Evolutionary conservation across 2,797 vertebrate genomes (phyloP), one percentile per base, ranked within the genome.

Genomic region (Sebastes trivittatus): DNA sequence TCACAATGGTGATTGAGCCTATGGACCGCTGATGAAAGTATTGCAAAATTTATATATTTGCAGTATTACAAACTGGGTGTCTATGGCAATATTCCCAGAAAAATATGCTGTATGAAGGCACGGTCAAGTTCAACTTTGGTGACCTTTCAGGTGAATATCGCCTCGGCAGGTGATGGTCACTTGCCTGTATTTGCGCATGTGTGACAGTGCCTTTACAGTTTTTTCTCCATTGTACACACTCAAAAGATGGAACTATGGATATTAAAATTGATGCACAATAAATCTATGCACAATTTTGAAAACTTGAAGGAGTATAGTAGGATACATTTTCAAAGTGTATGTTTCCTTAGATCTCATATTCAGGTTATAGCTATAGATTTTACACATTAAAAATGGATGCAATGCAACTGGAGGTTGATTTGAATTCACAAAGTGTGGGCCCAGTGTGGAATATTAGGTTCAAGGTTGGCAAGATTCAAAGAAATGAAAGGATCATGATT

Each of bases 271-370:
- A 49, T 49, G 46, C 46, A 49, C 1, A 20, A 49, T 20, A 20
- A 49, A 49, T 49, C 46, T 49, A 49, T 49, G 46, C 18, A 16
- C n/a, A 54, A 54, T 54, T 54, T 11, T 54, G 52, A 54, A 54
- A 54, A 1, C n/a, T 54, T 22, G 9, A 22, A 54, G 0, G 20
- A 22, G n/a, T n/a, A 54, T 54, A 54, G 20, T 8, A 58, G 6
- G 22, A 16, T 25, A 56, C n/a, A 80, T 16, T 22, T 7, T 71
- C 29, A 79, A 76, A 20, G 38, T 13, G 13, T 27, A 27, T 73
- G 66, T 20, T 27, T 65, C 72, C 72, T 82, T 20, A 77, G 75
- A 84, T 77, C 60, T 81, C 10, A 58, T 60, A 78, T 84, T 86
- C 36, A 73, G 70, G 67, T 69, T 46, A 59, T 8, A 75, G 55